Evolutionary conservation across 2,888 invertebrate genomes (phyloP).

Genomic region (Prenolepis imparis): DNA sequence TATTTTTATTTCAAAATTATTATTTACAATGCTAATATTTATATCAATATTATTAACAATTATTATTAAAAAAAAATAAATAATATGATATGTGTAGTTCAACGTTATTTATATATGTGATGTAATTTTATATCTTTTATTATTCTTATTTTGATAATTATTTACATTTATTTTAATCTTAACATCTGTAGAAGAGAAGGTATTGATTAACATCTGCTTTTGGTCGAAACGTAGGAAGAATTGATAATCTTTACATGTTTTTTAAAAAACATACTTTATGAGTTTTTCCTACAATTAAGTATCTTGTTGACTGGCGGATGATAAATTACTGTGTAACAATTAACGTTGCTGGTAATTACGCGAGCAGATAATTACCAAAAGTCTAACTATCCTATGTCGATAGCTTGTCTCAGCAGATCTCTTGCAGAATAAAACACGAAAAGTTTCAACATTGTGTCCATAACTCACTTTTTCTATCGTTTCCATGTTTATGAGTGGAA

Average conservation of each 20-base stretch:
- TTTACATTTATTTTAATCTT: too few relatives aligned
- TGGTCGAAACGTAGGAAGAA: neutral
- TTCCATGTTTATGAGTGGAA: conserved; percentile 23
- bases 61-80: neutral
- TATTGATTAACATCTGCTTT: too few relatives aligned
- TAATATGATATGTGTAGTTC: too few relatives aligned
- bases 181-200: too few relatives aligned
- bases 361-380: conserved; percentile 45
- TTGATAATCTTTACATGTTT: neutral
- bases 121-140: too few relatives aligned
- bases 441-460: conserved; percentile 40
- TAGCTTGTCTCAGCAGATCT: conserved; percentile 17
- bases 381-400: conserved; percentile 29
- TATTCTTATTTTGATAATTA: too few relatives aligned
- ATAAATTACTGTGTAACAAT: conserved; percentile 45
- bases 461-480: conserved; percentile 34
- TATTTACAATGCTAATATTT: neutral
- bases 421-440: conserved; percentile 34
- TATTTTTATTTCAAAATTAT: neutral
- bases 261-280: neutral
- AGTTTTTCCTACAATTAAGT: conserved; percentile 6
- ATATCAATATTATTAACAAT: neutral
- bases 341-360: conserved; percentile 44
- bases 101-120: too few relatives aligned
- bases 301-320: conserved; percentile 1